Base-by-base conservation (phyloP, 2,888 invertebrate species). In the Blastobasis adustella region DNA sequence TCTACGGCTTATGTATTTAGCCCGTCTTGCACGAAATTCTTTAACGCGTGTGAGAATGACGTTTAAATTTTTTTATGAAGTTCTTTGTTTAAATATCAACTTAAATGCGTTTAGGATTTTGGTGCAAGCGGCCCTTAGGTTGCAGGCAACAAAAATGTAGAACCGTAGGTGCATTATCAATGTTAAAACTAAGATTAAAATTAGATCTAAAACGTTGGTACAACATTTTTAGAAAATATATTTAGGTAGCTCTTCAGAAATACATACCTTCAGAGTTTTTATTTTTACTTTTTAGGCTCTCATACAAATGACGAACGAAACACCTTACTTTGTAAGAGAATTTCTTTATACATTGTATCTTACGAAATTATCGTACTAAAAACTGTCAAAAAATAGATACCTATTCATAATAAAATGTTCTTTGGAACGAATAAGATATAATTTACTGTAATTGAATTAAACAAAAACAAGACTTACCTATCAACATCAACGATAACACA, bases 401-500 rank as follows among this genome's bases (percentile, higher is more conserved):
- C 9, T 4, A 47, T 38, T n/a, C 9, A 3, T 5, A 44, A 3
- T 10, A 44, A 3, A 44, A 44, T 6, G 1, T 8, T 40, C 8
- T 40, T 6, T 40, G 40, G n/a, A 44, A 44, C 9, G 6, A n/a
- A 5, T 44, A 7, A 10, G 44, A 5, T 44, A 10, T 44, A n/a
- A 46, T 37, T 46, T 46, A 44, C n/a, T n/a, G 5, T 5, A 10
- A 44, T n/a, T 5, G 5, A 49, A 54, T 52, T 40, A 8, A 40
- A 40, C 40, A 39, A 49, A 51, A 51, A 49, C 50, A 51, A 42
- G 7, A 76, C 84, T 85, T 66, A 86, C 86, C 85, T 47, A 86
- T 78, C 39, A 85, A 71, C 73, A 85, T 66, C n/a, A 86, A 58
- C 4, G 83, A 82, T 10, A 84, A 66, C 0, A 85, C 63, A 2